Base-by-base conservation (phyloP, 2,888 invertebrate species). In the Drosophila yooni region DNA sequence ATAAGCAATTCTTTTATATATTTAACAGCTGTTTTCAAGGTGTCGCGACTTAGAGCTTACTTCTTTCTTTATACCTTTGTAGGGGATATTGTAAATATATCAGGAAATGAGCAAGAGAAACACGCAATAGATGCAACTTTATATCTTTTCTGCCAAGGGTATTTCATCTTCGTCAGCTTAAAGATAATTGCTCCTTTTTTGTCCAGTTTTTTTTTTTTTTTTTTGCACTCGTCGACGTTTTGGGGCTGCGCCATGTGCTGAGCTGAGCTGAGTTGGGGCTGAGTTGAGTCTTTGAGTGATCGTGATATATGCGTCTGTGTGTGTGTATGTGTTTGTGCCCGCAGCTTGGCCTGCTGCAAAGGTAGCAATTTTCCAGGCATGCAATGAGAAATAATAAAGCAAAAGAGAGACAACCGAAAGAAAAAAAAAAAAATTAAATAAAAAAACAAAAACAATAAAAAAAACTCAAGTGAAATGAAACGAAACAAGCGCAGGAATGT, bases 341-440 rank as follows among this genome's bases (percentile, higher is more conserved):
- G 82, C 78, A 73, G 79, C 70, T 70, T 61, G 52, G 78, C 79
- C 84, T 88, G 90, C 84, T 90, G 90, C 91, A 79, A 90, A 88
- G 91, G 91, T 91, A 88, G 88, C 91, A 91, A 88, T 88, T 88
- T 88, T 91, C 89, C 79, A 88, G 88, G 77, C 89, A 81, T 84
- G 80, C 85, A 75, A 78, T 83, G 70, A 64, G 89, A 85, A 83
- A 82, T 85, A 82, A 85, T 70, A 85, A 88, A 83, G 62, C 66
- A 74, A 54, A 15, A 46, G 46, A 59, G 31, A 66, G 61, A 68
- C 50, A 61, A 58, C 54, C 46, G 18, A 46, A 46, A 46, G 25
- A 46, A 58, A 57, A 21, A 25, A 59, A 18, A 53, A 56, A 27
- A 52, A 21, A 7, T 29, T 48, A 18, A 48, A n/a, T 13, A 31